Percentiles rank a stretch among this genome's conserved stretches.
Evolutionary conservation across 1,140 invertebrate species (phyloP).

Genomic region (Samia ricini): DNA sequence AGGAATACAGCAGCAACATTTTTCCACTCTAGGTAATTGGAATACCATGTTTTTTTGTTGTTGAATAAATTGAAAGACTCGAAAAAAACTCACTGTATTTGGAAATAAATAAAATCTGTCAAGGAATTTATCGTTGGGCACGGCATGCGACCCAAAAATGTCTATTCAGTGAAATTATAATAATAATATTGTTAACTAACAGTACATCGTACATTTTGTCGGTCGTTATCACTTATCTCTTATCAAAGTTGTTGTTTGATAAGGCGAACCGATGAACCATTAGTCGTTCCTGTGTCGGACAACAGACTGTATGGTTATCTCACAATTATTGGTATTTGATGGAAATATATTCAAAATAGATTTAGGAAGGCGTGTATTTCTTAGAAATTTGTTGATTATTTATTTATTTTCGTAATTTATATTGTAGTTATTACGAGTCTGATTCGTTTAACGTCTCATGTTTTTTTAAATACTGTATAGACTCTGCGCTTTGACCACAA

Average conservation of each 20-base stretch:
- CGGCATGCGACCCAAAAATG: background rate
- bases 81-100: background rate
- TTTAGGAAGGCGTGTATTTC: background rate
- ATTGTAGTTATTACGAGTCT: background rate
- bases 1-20: conserved; percentile 56
- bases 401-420: background rate
- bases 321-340: background rate
- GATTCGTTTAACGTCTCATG: too few species aligned
- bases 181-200: background rate
- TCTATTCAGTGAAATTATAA: background rate
- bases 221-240: background rate
- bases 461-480: background rate
- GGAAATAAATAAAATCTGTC: background rate
- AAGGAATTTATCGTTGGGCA: background rate
- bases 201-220: background rate
- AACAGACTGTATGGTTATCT: background rate
- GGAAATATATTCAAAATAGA: background rate
- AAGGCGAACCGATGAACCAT: background rate
- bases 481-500: background rate
- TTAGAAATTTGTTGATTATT: background rate
- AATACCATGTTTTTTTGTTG: conserved; percentile 38
- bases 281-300: background rate
- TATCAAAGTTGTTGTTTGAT: background rate
- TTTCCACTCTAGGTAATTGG: conserved; percentile 44
- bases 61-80: too few species aligned